These are phyloP conservation scores for Pteruthius melanotis DNA, from an alignment of 2,113 vertebrate species.

Conservation along the genomic window DNA sequence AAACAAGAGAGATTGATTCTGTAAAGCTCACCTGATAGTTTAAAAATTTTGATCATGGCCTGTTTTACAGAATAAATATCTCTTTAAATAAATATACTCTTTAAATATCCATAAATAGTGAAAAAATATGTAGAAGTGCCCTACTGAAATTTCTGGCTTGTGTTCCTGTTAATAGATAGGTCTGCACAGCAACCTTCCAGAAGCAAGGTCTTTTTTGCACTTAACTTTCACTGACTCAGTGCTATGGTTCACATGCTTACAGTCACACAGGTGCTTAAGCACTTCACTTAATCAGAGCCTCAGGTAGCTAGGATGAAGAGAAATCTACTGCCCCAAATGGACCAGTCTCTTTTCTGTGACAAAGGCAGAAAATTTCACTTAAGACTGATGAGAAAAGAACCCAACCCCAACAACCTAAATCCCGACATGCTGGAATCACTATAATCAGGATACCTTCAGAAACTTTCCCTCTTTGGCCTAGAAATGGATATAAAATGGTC, in stretches of 20 bases:
- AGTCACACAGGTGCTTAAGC: neutral
- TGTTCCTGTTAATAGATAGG: neutral
- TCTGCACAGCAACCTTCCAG: neutral
- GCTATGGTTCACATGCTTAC: neutral
- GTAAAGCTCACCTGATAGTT: neutral
- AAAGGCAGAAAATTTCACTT: neutral
- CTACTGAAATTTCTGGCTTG: neutral
- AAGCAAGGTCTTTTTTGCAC: neutral
- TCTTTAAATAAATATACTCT: no score
- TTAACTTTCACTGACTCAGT: neutral
- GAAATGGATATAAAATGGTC: neutral
- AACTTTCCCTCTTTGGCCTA: neutral
- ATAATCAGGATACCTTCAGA: neutral
- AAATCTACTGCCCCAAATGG: neutral
- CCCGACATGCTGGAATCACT: accelerated
- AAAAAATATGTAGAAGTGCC: neutral
- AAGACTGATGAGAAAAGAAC: neutral
- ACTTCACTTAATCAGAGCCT: neutral
- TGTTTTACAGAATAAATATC: no score
- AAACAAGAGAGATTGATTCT: neutral
- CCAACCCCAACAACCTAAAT: neutral
- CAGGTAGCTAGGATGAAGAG: neutral
- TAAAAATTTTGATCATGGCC: neutral
- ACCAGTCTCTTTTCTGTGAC: neutral
- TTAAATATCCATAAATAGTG: neutral